Evolutionary conservation across 2,113 vertebrate species (phyloP).

Genomic region (Saccopteryx bilineata): DNA sequence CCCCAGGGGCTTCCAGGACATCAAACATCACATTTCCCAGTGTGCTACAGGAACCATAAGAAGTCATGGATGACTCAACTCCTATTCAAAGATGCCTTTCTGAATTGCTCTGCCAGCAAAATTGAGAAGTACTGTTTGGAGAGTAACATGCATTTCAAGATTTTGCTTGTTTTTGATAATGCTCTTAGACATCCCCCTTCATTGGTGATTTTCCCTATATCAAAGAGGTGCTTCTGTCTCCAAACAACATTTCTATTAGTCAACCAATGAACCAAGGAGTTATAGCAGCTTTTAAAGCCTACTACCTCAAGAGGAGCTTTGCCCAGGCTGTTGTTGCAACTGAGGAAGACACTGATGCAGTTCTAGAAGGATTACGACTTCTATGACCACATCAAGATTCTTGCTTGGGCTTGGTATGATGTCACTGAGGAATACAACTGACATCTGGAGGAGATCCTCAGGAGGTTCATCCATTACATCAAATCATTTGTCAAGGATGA

Average conservation of each 20-base stretch:
- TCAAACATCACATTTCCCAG: not conserved
- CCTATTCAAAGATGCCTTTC: not conserved
- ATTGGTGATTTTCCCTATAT: not conserved
- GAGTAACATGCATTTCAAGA: not conserved
- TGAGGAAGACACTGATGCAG: not conserved
- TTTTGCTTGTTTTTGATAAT: not conserved
- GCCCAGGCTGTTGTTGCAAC: not conserved
- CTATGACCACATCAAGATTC: not conserved
- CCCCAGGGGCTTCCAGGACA: not conserved
- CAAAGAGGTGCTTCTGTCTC: not conserved
- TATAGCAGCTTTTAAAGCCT: not conserved
- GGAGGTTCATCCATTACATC: too few species aligned
- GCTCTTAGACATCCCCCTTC: not conserved
- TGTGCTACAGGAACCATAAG: not conserved
- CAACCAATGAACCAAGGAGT: not conserved
- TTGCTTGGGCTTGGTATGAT: not conserved
- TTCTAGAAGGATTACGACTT: not conserved
- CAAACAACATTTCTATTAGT: not conserved
- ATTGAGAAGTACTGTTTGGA: not conserved
- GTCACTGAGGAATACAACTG: not conserved
- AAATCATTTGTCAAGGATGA: too few species aligned
- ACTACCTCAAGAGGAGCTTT: not conserved
- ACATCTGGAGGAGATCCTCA: not conserved
- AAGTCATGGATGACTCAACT: not conserved
- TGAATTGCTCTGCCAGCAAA: not conserved